A percentile compares a stretch with the other conserved stretches of the same genome.
Conservation (phyloP, 2,888 invertebrate species). For the Crioceris asparagi region DNA sequence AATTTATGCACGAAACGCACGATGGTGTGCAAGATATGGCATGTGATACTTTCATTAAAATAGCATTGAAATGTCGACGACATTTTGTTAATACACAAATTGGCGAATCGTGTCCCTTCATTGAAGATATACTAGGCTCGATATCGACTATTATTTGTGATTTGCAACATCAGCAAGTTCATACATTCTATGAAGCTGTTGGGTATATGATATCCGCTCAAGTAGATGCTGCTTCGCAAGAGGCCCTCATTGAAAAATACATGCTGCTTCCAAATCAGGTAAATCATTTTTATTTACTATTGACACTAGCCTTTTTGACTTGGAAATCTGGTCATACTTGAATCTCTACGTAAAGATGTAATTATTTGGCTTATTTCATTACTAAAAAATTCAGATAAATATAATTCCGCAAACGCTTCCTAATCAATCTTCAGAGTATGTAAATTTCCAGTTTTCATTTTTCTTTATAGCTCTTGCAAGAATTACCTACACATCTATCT, state of each 20-base stretch:
- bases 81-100: constrained; percentile 96
- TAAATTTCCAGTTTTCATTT: too few species aligned
- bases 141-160: constrained; percentile 98
- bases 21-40: constrained; percentile 99
- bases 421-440: too few species aligned
- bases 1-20: constrained; percentile 99
- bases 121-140: constrained; percentile 93
- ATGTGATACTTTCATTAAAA: constrained; percentile 99
- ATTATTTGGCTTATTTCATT: too few species aligned
- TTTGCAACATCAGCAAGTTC: constrained; percentile 95
- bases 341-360: too few species aligned
- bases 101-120: constrained; percentile 94
- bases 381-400: too few species aligned
- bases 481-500: too few species aligned
- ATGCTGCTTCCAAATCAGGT: constrained; percentile 96
- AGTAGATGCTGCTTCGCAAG: constrained; percentile 81
- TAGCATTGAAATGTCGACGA: constrained; percentile 93
- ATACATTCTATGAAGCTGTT: constrained; percentile 99
- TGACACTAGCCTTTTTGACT: background rate
- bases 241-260: constrained; percentile 91
- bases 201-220: constrained; percentile 98
- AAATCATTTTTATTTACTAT: constrained; percentile 9
- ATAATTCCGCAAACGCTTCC: too few species aligned
- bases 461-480: too few species aligned
- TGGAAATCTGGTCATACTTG: too few species aligned